These are phyloP conservation scores for Rachycentron canadum DNA, from an alignment of 2,797 vertebrate species.

Conservation along the genomic window DNA sequence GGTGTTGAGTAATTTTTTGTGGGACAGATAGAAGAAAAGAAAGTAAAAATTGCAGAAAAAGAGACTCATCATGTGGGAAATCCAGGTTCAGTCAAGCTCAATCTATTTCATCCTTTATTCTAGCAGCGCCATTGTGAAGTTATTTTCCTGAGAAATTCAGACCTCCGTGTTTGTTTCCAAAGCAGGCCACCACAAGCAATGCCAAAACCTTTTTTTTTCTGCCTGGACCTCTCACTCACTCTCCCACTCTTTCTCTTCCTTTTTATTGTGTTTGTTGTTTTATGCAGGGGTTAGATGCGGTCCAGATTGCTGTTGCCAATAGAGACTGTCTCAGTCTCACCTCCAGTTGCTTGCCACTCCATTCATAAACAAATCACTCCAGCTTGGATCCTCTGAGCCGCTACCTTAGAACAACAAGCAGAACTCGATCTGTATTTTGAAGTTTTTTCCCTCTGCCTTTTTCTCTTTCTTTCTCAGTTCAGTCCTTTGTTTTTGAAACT, in stretches of 20 bases:
- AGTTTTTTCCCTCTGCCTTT: slow-evolving; percentile 36
- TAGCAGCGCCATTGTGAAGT: slow-evolving; percentile 24
- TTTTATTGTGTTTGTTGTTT: slow-evolving; percentile 80
- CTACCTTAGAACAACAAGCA: slow-evolving; percentile 75
- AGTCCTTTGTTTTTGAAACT: slow-evolving; percentile 46
- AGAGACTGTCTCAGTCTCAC: slow-evolving; percentile 79
- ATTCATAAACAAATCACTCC: slow-evolving; percentile 81
- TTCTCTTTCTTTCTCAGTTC: slow-evolving; percentile 34
- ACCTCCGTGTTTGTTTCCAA: slow-evolving; percentile 78
- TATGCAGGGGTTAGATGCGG: slow-evolving; percentile 70
- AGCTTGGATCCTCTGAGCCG: slow-evolving; percentile 57
- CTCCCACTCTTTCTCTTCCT: slow-evolving; percentile 65
- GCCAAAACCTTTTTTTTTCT: slow-evolving; percentile 67
- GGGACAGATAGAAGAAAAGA: slow-evolving; percentile 6
- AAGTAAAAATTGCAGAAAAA: background rate
- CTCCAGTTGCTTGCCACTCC: slow-evolving; percentile 66
- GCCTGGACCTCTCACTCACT: slow-evolving; percentile 60
- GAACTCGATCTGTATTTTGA: slow-evolving; percentile 62
- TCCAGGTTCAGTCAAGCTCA: background rate
- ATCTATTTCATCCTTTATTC: slow-evolving; percentile 45
- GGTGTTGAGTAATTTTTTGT: slow-evolving; percentile 39
- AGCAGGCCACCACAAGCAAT: slow-evolving; percentile 67
- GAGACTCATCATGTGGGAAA: background rate
- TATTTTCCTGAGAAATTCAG: slow-evolving; percentile 75
- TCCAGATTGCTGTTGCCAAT: slow-evolving; percentile 82